Percentiles rank a stretch among this genome's conserved stretches.
These are phyloP conservation scores for Akabosia matsudoensis DNA, from an alignment of 1,140 invertebrate genomes.

Conservation along the genomic window DNA sequence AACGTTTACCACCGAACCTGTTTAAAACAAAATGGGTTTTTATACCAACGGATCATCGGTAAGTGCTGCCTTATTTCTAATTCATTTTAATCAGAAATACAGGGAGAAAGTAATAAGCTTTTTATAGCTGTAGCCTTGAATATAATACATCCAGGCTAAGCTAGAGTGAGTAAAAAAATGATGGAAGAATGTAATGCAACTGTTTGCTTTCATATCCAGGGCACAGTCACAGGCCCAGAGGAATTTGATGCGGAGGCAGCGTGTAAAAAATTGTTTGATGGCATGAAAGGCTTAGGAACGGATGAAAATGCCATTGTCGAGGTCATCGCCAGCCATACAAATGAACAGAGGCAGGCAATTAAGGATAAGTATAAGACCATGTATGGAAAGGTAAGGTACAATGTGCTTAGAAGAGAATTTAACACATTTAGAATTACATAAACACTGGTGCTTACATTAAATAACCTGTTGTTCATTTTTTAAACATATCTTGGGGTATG, in stretches of 20 bases:
- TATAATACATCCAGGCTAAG: not conserved
- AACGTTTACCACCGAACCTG: too few species aligned
- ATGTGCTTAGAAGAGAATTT: not conserved
- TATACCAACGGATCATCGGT: slow-evolving; percentile 2
- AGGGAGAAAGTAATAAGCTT: too few species aligned
- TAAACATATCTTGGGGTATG: too few species aligned
- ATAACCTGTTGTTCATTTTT: too few species aligned
- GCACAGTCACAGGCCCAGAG: slow-evolving; percentile 45
- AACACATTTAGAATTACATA: not conserved
- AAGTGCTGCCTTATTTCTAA: too few species aligned
- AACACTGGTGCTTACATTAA: too few species aligned
- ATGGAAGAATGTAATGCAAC: not conserved
- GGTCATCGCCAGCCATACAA: slow-evolving; percentile 49
- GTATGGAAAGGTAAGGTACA: slow-evolving; percentile 51
- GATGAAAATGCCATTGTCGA: slow-evolving; percentile 51
- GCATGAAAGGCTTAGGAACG: slow-evolving; percentile 51
- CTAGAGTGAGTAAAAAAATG: not conserved
- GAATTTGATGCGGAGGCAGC: slow-evolving; percentile 49
- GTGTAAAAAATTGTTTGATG: slow-evolving; percentile 50
- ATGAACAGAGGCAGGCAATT: slow-evolving; percentile 52
- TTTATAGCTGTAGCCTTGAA: too few species aligned
- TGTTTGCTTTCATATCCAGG: slow-evolving; percentile 38
- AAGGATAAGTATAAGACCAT: slow-evolving; percentile 51
- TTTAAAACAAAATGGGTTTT: slow-evolving; percentile 22
- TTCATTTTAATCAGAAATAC: too few species aligned